Conservation (phyloP, 2,797 vertebrate species). For the Schizopygopsis pylzovi region DNA sequence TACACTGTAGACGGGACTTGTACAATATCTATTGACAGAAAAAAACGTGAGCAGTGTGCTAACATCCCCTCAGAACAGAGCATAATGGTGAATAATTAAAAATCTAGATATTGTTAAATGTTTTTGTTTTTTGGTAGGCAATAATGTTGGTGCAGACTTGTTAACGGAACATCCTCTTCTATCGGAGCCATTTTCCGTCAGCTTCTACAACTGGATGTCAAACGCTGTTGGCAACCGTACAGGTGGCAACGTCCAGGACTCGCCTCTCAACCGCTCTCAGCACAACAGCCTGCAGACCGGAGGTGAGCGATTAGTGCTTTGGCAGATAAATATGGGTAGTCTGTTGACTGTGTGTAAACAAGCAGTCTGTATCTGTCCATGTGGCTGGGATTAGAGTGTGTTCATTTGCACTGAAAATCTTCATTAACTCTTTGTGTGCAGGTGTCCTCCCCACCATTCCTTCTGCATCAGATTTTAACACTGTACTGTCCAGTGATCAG, state of each 20-base stretch:
- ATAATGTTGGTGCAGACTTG: conserved; percentile 88
- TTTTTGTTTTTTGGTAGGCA: conserved; percentile 73
- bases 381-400: neutral
- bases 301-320: conserved; percentile 25
- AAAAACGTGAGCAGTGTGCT: neutral
- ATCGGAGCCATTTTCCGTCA: conserved; percentile 93
- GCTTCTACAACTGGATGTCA: conserved; percentile 99
- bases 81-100: neutral
- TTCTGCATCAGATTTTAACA: conserved; percentile 97
- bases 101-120: neutral
- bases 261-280: conserved; percentile 85
- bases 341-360: neutral
- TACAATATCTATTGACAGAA: no score
- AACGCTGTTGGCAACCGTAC: conserved; percentile 94
- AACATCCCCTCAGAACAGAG: neutral
- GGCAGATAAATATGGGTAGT: neutral
- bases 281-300: conserved; percentile 91
- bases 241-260: conserved; percentile 85
- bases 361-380: neutral
- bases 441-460: conserved; percentile 93
- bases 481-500: conserved; percentile 94
- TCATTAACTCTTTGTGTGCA: conserved; percentile 45
- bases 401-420: conserved; percentile 7
- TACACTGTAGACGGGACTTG: no score
- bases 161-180: conserved; percentile 94